Evolutionary conservation across 2,797 vertebrate genomes (phyloP).

Genomic region (Anabas testudineus): DNA sequence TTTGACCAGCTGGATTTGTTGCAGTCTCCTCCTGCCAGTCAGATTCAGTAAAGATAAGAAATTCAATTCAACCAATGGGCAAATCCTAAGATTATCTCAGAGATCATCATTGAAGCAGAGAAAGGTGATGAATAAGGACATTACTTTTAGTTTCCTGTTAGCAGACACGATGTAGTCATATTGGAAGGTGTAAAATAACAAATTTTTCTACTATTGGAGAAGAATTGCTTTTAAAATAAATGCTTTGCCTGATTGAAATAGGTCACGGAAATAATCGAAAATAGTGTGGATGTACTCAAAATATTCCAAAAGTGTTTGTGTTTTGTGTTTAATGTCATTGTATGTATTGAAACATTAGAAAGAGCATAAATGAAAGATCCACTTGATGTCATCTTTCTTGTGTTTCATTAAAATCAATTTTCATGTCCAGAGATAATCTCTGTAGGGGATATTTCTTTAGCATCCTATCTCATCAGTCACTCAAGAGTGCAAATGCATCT

Average conservation of each 20-base stretch:
- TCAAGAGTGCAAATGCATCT: not conserved
- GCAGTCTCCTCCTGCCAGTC: conserved; percentile 83
- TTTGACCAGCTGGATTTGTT: conserved; percentile 91
- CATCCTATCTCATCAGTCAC: not conserved
- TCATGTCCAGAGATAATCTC: no score
- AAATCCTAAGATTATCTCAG: not conserved
- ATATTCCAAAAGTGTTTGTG: not conserved
- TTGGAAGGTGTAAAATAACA: not conserved
- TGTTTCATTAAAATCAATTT: no score
- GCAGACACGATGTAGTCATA: no score
- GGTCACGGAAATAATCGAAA: not conserved
- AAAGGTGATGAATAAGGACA: not conserved
- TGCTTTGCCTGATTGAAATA: not conserved
- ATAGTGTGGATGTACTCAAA: not conserved
- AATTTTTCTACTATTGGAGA: not conserved
- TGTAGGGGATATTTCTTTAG: not conserved
- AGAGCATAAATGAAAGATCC: no score
- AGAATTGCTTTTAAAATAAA: not conserved
- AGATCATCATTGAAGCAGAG: conserved; percentile 4
- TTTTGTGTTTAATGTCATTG: no score
- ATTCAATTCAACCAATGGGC: conserved; percentile 4
- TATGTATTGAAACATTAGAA: no score
- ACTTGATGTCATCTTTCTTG: no score
- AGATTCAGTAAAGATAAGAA: conserved; percentile 25
- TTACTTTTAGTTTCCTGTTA: not conserved